These are phyloP conservation scores for Lasiurus borealis DNA, from an alignment of 2,113 vertebrate species.

Conservation along the genomic window DNA sequence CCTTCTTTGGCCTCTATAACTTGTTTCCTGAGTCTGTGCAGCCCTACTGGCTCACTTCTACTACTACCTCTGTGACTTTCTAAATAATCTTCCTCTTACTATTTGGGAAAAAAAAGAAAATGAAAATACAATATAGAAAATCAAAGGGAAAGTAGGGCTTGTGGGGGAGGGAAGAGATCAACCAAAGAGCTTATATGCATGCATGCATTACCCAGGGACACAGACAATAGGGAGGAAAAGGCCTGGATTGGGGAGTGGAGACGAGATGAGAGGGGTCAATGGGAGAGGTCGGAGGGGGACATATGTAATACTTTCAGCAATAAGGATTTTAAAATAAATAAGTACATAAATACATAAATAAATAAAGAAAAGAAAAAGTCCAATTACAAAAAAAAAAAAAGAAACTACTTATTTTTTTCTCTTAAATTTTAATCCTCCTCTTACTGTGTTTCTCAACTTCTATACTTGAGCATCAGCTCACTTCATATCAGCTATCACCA, in stretches of 20 bases:
- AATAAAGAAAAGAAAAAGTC: neutral
- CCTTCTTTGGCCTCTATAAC: neutral
- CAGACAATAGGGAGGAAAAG: too few relatives aligned
- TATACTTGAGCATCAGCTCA: neutral
- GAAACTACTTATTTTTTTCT: neutral
- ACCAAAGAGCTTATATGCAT: too few relatives aligned
- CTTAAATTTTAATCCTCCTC: neutral
- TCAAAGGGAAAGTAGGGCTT: too few relatives aligned
- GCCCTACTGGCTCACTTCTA: neutral
- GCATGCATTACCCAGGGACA: too few relatives aligned
- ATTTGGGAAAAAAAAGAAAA: neutral
- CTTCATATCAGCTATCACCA: neutral
- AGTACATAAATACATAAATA: neutral
- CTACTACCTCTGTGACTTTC: neutral
- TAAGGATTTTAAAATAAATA: too few relatives aligned
- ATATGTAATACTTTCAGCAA: too few relatives aligned
- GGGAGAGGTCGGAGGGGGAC: too few relatives aligned
- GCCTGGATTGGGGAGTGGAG: too few relatives aligned
- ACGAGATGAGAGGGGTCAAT: too few relatives aligned
- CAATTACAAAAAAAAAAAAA: neutral
- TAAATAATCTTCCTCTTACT: neutral
- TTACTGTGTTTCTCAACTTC: neutral
- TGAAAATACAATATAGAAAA: too few relatives aligned
- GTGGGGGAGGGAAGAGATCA: too few relatives aligned
- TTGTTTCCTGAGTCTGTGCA: neutral